A percentile compares a stretch with the other conserved stretches of the same genome.
Evolutionary conservation across 2,888 invertebrate genomes (phyloP).

Genomic region (Phorcus lineatus): DNA sequence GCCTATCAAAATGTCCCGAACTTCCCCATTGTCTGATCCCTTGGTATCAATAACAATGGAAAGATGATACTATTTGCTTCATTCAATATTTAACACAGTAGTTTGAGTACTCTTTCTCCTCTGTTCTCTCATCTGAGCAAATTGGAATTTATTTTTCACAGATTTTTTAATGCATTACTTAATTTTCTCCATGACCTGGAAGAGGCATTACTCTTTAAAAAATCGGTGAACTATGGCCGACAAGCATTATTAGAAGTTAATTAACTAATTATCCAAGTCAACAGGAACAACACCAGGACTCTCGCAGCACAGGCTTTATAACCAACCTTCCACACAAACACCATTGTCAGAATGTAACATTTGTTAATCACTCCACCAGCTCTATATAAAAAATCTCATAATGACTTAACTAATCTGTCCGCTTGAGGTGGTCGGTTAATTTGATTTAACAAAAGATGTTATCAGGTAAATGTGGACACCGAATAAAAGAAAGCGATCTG

Average conservation of each 20-base stretch:
- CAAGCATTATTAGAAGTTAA: not conserved
- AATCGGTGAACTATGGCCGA: not conserved
- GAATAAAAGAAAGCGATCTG: not conserved
- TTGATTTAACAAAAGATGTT: slow-evolving; percentile 11
- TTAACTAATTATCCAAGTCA: not conserved
- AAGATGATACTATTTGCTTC: too few species aligned
- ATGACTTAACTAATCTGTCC: not conserved
- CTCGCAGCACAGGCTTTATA: too few species aligned
- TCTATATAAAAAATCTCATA: too few species aligned
- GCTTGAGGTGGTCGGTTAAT: not conserved
- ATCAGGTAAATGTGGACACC: slow-evolving; percentile 12
- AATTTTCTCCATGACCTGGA: not conserved
- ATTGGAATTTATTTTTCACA: slow-evolving; percentile 1
- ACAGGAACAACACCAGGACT: not conserved
- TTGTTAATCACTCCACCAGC: too few species aligned
- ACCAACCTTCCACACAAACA: too few species aligned
- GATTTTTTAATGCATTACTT: not conserved
- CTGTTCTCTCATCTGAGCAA: not conserved
- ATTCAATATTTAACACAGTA: too few species aligned
- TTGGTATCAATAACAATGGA: too few species aligned
- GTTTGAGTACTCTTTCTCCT: too few species aligned
- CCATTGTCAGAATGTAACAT: too few species aligned
- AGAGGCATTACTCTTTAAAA: not conserved
- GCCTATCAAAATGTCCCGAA: too few species aligned
- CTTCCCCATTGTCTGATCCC: too few species aligned